Percentiles rank a stretch among this genome's conserved stretches.
phyloP scores from a whole-genome alignment of 2,113 vertebrate species.

The Peromyscus californicus region DNA sequence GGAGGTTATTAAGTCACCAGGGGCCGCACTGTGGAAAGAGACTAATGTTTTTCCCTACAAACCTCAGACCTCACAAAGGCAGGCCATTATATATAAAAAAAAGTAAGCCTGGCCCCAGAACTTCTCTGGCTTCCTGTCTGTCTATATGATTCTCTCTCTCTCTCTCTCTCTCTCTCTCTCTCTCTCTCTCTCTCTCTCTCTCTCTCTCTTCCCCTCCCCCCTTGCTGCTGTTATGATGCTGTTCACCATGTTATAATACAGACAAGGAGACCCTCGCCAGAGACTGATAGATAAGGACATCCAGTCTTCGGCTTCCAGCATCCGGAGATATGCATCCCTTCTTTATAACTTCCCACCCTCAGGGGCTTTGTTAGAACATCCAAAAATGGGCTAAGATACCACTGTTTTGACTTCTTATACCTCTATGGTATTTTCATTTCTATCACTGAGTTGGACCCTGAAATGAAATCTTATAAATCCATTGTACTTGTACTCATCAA shows the following conservation, averaged over 20 bases:
- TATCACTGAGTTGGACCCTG: not conserved
- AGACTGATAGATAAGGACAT: not conserved
- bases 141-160: too few relatives aligned
- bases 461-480: not conserved
- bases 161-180: too few relatives aligned
- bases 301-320: not conserved
- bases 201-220: not conserved
- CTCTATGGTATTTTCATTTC: not conserved
- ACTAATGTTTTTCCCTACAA: not conserved
- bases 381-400: not conserved
- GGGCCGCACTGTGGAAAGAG: not conserved
- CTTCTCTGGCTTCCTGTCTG: not conserved
- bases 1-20: not conserved
- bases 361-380: not conserved
- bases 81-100: not conserved
- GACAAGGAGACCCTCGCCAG: not conserved
- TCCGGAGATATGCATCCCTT: not conserved
- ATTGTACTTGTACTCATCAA: not conserved
- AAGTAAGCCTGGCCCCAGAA: not conserved
- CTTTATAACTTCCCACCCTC: not conserved
- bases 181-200: not conserved
- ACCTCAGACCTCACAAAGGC: not conserved
- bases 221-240: not conserved
- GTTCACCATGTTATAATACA: not conserved
- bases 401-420: not conserved